phyloP scores from a whole-genome alignment of 2,888 invertebrate species.

The Scaptomyza polygonia region DNA sequence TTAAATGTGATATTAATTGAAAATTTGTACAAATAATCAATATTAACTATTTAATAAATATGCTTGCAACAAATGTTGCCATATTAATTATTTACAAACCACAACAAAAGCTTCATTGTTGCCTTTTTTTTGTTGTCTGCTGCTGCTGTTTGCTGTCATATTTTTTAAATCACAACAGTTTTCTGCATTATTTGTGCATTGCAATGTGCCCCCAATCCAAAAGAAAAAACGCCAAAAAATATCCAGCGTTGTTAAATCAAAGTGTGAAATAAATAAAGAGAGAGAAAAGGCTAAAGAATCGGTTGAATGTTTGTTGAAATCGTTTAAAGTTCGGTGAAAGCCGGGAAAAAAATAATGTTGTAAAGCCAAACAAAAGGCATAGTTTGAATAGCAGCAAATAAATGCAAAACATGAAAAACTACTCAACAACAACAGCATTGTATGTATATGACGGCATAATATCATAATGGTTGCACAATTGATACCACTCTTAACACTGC shows the following conservation, averaged over 20 bases:
- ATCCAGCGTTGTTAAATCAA: slow-evolving; percentile 33
- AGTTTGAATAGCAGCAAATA: slow-evolving; percentile 28
- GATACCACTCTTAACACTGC: background rate
- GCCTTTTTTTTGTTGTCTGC: slow-evolving; percentile 9
- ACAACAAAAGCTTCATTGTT: background rate
- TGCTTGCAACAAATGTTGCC: background rate
- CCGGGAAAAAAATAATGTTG: slow-evolving; percentile 26
- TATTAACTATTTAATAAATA: background rate
- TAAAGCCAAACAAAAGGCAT: slow-evolving; percentile 50
- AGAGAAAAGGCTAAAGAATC: slow-evolving; percentile 15
- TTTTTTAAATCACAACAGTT: slow-evolving; percentile 52
- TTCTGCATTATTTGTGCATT: slow-evolving; percentile 46
- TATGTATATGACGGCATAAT: slow-evolving; percentile 17
- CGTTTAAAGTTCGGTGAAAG: slow-evolving; percentile 42
- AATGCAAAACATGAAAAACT: slow-evolving; percentile 61
- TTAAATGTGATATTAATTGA: background rate
- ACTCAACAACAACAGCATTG: slow-evolving; percentile 48
- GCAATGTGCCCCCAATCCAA: slow-evolving; percentile 20
- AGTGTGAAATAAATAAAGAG: slow-evolving; percentile 53
- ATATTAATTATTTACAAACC: background rate
- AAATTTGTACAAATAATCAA: background rate
- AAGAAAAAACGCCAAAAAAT: slow-evolving; percentile 1
- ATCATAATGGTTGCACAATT: slow-evolving; percentile 32
- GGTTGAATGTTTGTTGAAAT: slow-evolving; percentile 46
- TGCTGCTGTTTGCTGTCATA: slow-evolving; percentile 12